Conservation (phyloP, 2,797 vertebrate genomes). For the Megalops cyprinoides region DNA sequence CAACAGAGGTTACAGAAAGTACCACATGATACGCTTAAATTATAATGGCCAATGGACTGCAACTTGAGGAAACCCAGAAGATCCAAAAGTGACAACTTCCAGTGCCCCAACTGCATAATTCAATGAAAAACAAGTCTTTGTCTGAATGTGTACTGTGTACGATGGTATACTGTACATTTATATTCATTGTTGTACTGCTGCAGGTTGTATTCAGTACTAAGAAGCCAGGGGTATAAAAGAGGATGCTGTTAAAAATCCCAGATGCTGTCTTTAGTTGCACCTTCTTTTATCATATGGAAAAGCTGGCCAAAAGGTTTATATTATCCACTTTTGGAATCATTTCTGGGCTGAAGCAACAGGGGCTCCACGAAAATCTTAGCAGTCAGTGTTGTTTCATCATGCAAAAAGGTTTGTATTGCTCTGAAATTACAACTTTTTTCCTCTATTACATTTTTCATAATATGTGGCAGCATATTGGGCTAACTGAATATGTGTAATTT, state of each 20-base stretch:
- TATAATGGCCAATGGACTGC: no score
- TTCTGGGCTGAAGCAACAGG: slow-evolving; percentile 44
- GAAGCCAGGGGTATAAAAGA: neutral
- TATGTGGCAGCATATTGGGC: slow-evolving; percentile 23
- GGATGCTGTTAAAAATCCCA: neutral
- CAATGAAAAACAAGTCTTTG: slow-evolving; percentile 31
- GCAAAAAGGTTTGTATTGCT: neutral
- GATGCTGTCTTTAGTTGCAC: neutral
- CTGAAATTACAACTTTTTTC: slow-evolving; percentile 2
- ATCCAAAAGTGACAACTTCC: neutral
- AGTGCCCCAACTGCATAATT: slow-evolving; percentile 34
- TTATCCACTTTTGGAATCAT: slow-evolving; percentile 53
- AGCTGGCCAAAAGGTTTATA: no score
- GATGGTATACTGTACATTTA: neutral
- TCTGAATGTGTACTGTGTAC: neutral
- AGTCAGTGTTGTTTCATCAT: no score
- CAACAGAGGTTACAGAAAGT: no score
- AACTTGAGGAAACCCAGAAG: no score
- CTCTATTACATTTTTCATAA: slow-evolving; percentile 17
- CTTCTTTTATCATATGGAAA: slow-evolving; percentile 35
- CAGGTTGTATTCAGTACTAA: neutral
- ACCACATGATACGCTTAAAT: no score
- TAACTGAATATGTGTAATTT: neutral
- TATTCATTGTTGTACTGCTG: neutral
- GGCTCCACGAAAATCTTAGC: slow-evolving; percentile 31